phyloP scores from a whole-genome alignment of 2,797 vertebrate species.

The Tenualosa ilisha region DNA sequence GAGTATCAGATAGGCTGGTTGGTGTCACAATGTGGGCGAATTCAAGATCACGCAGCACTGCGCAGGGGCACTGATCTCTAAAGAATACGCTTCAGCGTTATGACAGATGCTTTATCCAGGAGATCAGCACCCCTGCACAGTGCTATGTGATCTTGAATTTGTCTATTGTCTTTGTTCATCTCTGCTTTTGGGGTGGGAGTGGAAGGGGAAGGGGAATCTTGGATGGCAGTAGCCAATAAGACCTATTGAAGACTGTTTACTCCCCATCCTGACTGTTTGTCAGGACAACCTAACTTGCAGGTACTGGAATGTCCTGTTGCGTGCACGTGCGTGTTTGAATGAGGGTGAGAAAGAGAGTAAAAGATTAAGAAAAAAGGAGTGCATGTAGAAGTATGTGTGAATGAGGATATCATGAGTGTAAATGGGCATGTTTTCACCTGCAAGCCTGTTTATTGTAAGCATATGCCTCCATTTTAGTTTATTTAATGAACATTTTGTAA shows the following conservation, averaged over 20 bases:
- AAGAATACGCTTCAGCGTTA: no score
- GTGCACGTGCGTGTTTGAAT: background rate
- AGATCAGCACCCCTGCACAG: no score
- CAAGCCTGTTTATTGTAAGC: conserved; percentile 15
- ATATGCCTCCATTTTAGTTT: background rate
- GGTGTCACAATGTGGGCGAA: background rate
- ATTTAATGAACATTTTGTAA: conserved; percentile 32
- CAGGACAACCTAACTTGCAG: conserved; percentile 9
- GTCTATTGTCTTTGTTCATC: conserved; percentile 31
- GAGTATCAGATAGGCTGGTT: conserved; percentile 3
- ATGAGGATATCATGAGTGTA: background rate
- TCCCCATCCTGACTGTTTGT: conserved; percentile 37
- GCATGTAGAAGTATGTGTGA: conserved; percentile 8
- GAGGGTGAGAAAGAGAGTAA: background rate
- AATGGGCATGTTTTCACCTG: conserved; percentile 13
- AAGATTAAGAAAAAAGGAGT: background rate
- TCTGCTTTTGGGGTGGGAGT: conserved; percentile 16
- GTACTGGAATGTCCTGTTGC: background rate
- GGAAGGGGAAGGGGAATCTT: background rate
- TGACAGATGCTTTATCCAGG: no score
- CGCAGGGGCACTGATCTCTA: no score
- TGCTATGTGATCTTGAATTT: no score
- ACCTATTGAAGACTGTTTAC: conserved; percentile 56
- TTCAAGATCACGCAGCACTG: no score
- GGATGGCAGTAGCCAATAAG: conserved; percentile 10